Conservation (phyloP, 2,888 invertebrate species). For the Drosophila tripunctata region DNA sequence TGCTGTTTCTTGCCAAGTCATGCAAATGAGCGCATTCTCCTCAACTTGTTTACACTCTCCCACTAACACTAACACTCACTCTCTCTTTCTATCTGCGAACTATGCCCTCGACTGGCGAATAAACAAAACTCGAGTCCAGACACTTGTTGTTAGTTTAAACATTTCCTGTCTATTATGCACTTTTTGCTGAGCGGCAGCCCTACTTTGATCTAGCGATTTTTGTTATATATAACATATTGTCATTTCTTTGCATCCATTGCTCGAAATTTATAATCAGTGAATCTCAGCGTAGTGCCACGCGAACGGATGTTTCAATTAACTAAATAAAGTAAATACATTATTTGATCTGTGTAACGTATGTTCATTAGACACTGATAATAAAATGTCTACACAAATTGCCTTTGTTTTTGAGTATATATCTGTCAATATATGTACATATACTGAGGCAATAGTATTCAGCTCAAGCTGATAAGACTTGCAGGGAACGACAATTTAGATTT, state of each 20-base stretch:
- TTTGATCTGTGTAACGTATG: constrained; percentile 15
- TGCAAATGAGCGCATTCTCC: constrained; percentile 64
- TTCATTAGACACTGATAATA: constrained; percentile 19
- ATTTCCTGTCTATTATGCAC: constrained; percentile 17
- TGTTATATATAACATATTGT: not conserved
- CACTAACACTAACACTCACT: not conserved
- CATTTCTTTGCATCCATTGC: constrained; percentile 9
- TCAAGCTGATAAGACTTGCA: constrained; percentile 49
- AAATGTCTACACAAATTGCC: constrained; percentile 35
- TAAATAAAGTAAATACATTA: constrained; percentile 9
- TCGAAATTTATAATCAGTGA: too few relatives aligned
- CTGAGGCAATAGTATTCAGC: constrained; percentile 26
- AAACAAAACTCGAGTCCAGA: constrained; percentile 22
- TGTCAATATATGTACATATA: constrained; percentile 62
- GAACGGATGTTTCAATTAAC: constrained; percentile 52
- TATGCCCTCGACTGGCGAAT: constrained; percentile 6
- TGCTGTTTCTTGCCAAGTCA: constrained; percentile 60
- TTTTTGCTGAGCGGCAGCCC: constrained; percentile 18
- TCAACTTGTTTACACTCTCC: constrained; percentile 43
- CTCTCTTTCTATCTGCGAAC: too few relatives aligned
- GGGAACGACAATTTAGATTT: constrained; percentile 40
- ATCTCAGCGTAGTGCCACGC: constrained; percentile 40
- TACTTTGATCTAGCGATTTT: constrained; percentile 36
- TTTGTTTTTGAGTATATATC: constrained; percentile 62
- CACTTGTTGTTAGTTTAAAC: constrained; percentile 23